Evolutionary conservation across 2,113 vertebrate species (phyloP).

Genomic region (Egretta garzetta): DNA sequence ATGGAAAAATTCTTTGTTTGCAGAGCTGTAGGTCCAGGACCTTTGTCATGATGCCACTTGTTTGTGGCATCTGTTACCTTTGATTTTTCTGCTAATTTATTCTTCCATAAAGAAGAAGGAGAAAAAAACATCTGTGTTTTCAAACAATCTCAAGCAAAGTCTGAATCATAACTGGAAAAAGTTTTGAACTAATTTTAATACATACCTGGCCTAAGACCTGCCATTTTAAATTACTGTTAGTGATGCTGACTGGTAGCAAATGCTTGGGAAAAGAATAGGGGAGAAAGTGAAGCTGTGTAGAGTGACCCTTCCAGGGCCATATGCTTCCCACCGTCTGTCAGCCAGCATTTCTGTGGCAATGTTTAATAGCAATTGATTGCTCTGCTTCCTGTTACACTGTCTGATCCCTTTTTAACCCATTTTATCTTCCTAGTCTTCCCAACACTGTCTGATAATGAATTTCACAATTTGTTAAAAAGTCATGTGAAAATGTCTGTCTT

Average conservation of each 20-base stretch:
- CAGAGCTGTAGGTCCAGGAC: background rate
- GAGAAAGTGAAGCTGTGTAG: background rate
- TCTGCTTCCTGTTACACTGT: background rate
- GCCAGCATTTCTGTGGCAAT: background rate
- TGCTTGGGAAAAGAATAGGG: background rate
- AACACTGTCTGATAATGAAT: background rate
- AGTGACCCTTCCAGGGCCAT: background rate
- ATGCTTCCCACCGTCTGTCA: background rate
- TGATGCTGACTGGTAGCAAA: background rate
- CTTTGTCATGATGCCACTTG: background rate
- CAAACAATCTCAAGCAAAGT: background rate
- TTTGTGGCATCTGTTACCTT: background rate
- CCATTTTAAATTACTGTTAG: background rate
- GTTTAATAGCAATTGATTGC: background rate
- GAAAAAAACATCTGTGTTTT: background rate
- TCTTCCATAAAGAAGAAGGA: background rate
- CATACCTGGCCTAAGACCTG: background rate
- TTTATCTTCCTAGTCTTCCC: background rate
- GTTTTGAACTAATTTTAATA: background rate
- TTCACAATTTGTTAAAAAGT: background rate
- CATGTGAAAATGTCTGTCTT: background rate
- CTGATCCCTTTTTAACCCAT: background rate
- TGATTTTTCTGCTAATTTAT: background rate
- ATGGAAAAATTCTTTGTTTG: background rate
- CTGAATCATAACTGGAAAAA: background rate